Evolutionary conservation across 2,888 invertebrate species (phyloP).

Genomic region (Aphrophora alni): DNA sequence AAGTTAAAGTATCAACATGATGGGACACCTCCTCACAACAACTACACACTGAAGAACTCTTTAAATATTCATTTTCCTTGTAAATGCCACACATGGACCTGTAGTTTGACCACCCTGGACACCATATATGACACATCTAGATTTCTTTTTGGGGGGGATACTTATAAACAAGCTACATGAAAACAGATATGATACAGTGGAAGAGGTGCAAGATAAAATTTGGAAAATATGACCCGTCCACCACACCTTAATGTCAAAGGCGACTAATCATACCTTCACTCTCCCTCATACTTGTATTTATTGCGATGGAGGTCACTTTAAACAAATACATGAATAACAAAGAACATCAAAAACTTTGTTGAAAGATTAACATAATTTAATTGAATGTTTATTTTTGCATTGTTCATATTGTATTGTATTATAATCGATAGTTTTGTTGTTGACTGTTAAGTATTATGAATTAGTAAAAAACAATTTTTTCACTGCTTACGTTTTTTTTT

Average conservation of each 20-base stretch:
- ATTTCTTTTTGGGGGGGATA: neutral
- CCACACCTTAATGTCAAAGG: neutral
- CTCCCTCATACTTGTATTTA: neutral
- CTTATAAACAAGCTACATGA: neutral
- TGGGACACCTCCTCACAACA: neutral
- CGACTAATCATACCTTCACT: neutral
- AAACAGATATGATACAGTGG: neutral
- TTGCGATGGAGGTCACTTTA: neutral
- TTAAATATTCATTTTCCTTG: neutral
- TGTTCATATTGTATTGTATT: no score
- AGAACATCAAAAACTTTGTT: no score
- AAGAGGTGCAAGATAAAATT: neutral
- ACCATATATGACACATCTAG: neutral
- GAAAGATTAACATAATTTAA: no score
- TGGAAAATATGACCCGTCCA: neutral
- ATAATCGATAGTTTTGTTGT: no score
- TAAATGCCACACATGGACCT: neutral
- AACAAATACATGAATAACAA: neutral
- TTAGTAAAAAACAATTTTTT: no score
- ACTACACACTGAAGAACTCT: neutral
- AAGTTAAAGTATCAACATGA: slow-evolving; percentile 3
- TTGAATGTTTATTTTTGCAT: no score
- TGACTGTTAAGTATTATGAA: no score
- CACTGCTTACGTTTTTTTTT: no score
- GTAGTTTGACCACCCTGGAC: neutral